Evolutionary conservation across 2,797 vertebrate species (phyloP).

Genomic region (Halcyon smyrnensis): DNA sequence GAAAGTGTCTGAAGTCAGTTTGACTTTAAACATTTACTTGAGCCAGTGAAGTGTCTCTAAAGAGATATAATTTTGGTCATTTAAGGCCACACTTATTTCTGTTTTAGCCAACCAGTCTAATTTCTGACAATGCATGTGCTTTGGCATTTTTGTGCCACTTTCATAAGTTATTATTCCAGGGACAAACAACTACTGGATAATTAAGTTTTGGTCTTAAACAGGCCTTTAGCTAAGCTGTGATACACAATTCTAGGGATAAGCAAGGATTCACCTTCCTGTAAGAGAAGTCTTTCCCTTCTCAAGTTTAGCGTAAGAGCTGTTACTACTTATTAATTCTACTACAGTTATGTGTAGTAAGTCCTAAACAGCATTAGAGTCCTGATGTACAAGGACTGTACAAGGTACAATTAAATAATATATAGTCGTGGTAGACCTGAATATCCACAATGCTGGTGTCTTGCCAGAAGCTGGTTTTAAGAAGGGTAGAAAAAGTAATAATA

Average conservation of each 20-base stretch:
- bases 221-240: not conserved
- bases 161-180: not conserved
- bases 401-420: not conserved
- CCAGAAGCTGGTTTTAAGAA: not conserved
- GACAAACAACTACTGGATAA: not conserved
- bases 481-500: not conserved
- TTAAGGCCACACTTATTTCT: not conserved
- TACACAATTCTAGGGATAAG: not conserved
- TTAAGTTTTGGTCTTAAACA: not conserved
- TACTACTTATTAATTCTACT: not conserved
- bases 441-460: not conserved
- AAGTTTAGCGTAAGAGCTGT: not conserved
- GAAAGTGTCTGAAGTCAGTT: not conserved
- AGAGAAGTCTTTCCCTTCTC: not conserved
- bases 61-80: not conserved
- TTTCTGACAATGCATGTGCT: not conserved
- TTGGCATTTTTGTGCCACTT: not conserved
- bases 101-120: not conserved
- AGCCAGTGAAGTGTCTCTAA: not conserved
- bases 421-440: not conserved
- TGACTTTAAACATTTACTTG: not conserved
- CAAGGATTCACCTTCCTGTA: not conserved
- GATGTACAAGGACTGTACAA: not conserved
- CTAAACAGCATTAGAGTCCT: not conserved
- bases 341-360: not conserved